These are phyloP conservation scores for Halyomorpha halys DNA, from an alignment of 1,140 invertebrate genomes.

Conservation along the genomic window DNA sequence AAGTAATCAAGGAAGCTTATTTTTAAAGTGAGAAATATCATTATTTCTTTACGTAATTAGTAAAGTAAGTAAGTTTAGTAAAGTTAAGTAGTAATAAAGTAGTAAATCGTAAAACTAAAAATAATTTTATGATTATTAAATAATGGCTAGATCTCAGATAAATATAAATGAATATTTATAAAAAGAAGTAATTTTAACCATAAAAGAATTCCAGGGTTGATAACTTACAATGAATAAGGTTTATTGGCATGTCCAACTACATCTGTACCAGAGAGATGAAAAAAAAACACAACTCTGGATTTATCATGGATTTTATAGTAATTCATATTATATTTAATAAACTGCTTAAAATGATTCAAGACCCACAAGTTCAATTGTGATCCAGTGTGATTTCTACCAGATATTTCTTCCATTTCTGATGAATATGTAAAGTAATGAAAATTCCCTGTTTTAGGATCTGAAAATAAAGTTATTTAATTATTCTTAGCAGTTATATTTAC, in stretches of 20 bases:
- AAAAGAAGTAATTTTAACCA: too few relatives aligned
- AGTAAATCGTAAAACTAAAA: too few relatives aligned
- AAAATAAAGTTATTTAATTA: slow-evolving; percentile 26
- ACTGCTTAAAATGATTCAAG: slow-evolving; percentile 63
- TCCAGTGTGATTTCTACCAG: slow-evolving; percentile 45
- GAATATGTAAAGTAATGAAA: slow-evolving; percentile 51
- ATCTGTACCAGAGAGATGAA: slow-evolving; percentile 93
- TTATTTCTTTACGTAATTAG: too few relatives aligned
- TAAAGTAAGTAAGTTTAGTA: too few relatives aligned
- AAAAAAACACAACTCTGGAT: slow-evolving; percentile 71
- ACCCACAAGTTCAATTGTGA: slow-evolving; percentile 81
- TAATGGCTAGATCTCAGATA: too few relatives aligned
- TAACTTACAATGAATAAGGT: slow-evolving; percentile 68
- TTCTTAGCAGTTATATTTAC: too few relatives aligned
- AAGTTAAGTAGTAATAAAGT: too few relatives aligned
- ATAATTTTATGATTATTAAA: too few relatives aligned
- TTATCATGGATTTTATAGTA: slow-evolving; percentile 41
- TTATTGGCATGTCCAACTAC: slow-evolving; percentile 89
- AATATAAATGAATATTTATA: too few relatives aligned
- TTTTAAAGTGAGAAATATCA: too few relatives aligned
- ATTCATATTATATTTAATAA: slow-evolving; percentile 39
- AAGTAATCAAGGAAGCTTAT: too few relatives aligned
- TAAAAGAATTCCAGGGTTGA: background rate
- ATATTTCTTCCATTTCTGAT: slow-evolving; percentile 67
- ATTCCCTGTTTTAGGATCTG: slow-evolving; percentile 41